Percentiles rank a stretch among this genome's conserved stretches.
These are phyloP conservation scores for Troides aeacus DNA, from an alignment of 2,888 invertebrate genomes.

Conservation along the genomic window DNA sequence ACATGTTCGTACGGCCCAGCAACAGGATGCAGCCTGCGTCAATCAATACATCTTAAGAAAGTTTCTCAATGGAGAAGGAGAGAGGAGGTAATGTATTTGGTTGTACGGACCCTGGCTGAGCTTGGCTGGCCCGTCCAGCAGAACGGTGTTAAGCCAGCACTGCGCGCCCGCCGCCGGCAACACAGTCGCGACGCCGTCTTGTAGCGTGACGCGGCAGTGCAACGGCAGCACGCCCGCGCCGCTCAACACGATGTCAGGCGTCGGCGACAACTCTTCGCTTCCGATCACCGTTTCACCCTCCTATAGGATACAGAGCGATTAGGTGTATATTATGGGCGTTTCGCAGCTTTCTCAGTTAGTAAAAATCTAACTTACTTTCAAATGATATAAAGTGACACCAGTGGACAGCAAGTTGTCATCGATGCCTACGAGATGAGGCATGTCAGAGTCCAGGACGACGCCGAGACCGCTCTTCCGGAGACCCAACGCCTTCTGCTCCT, in stretches of 20 bases:
- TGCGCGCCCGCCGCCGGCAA: conserved; percentile 86
- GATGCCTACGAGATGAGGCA: conserved; percentile 95
- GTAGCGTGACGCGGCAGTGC: conserved; percentile 87
- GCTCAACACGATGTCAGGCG: conserved; percentile 88
- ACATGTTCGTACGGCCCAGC: conserved; percentile 88
- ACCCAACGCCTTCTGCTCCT: conserved; percentile 93
- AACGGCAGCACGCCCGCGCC: conserved; percentile 88
- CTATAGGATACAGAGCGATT: conserved; percentile 50
- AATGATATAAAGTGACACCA: conserved; percentile 93
- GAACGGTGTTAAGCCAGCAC: conserved; percentile 91
- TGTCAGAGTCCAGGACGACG: conserved; percentile 92
- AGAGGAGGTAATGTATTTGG: too few species aligned
- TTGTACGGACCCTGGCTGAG: conserved; percentile 83
- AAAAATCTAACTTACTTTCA: conserved; percentile 80
- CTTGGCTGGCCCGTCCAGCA: conserved; percentile 87
- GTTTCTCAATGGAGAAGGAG: background rate
- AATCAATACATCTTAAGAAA: background rate
- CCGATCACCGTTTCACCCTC: conserved; percentile 94
- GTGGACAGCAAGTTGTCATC: conserved; percentile 94
- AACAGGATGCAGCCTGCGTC: conserved; percentile 85
- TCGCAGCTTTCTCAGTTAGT: too few species aligned
- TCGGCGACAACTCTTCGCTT: conserved; percentile 83
- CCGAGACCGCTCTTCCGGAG: conserved; percentile 93
- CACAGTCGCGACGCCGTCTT: conserved; percentile 86
- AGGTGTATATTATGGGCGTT: too few species aligned